Evolutionary conservation across 2,113 vertebrate genomes (phyloP).

Genomic region (Podarcis raffonei): DNA sequence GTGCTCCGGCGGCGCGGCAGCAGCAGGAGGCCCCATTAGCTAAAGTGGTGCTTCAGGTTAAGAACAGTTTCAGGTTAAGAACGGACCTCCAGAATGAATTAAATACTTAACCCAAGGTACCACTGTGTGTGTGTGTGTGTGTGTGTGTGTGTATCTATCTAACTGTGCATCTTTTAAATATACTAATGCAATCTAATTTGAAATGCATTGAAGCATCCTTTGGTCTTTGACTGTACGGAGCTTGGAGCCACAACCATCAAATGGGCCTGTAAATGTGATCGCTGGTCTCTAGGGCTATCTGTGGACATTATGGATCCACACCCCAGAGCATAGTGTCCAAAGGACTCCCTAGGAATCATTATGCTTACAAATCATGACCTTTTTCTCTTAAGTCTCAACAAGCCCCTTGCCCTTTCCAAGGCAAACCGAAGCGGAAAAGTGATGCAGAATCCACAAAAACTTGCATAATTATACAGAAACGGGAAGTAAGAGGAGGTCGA

Average conservation of each 20-base stretch:
- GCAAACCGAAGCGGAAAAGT: background rate
- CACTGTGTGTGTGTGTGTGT: too few relatives aligned
- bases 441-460: background rate
- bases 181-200: slow-evolving; percentile 1
- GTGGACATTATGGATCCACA: rapidly evolving
- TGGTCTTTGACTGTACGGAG: slow-evolving; percentile 41
- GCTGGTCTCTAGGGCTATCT: slow-evolving; percentile 32
- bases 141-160: too few relatives aligned
- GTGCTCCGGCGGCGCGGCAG: too few relatives aligned
- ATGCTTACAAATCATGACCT: slow-evolving; percentile 16
- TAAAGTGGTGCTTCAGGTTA: too few relatives aligned
- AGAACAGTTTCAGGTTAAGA: too few relatives aligned
- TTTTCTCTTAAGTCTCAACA: slow-evolving; percentile 35
- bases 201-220: background rate
- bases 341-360: rapidly evolving
- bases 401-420: background rate
- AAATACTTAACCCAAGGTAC: too few relatives aligned
- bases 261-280: slow-evolving; percentile 28
- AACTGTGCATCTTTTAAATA: background rate
- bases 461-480: background rate
- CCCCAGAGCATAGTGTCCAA: background rate
- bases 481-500: too few relatives aligned
- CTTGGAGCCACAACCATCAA: background rate
- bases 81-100: too few relatives aligned
- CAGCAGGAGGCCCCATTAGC: too few relatives aligned